A percentile compares a stretch with the other conserved stretches of the same genome.
phyloP scores from a whole-genome alignment of 2,888 invertebrate species.

The Teinopalpus imperialis region DNA sequence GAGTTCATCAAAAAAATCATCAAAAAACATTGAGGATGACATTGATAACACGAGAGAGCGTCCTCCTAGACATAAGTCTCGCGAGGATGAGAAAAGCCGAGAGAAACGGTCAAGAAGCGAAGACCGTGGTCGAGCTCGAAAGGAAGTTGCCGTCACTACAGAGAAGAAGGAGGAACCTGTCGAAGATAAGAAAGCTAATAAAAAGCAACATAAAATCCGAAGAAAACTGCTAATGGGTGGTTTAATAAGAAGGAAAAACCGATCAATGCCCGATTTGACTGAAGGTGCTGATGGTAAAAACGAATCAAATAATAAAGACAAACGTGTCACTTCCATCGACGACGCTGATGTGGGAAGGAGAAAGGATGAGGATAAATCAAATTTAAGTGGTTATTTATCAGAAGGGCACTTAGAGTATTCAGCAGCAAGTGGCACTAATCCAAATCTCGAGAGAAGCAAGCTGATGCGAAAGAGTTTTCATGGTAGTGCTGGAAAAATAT shows the following conservation, averaged over 20 bases:
- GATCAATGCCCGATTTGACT: conserved; percentile 95
- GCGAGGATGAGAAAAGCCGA: conserved; percentile 86
- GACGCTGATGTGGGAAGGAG: conserved; percentile 88
- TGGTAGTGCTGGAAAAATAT: conserved; percentile 90
- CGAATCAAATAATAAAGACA: conserved; percentile 61
- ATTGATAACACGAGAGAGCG: conserved; percentile 88
- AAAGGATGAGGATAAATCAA: conserved; percentile 81
- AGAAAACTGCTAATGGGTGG: conserved; percentile 95
- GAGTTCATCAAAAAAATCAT: conserved; percentile 84
- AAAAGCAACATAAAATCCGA: conserved; percentile 95
- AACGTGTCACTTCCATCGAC: conserved; percentile 83
- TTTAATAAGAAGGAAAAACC: conserved; percentile 91
- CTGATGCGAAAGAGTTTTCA: conserved; percentile 95
- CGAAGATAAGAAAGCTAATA: conserved; percentile 87
- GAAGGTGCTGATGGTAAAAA: conserved; percentile 86
- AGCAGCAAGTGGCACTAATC: conserved; percentile 85
- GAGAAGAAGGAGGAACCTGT: conserved; percentile 84
- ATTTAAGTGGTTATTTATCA: conserved; percentile 90
- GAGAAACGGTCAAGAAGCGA: conserved; percentile 92
- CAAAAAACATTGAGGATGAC: conserved; percentile 87
- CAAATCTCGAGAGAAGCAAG: conserved; percentile 92
- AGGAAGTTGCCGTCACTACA: conserved; percentile 87
- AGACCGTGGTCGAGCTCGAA: conserved; percentile 89
- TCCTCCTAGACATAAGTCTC: conserved; percentile 86
- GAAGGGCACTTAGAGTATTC: conserved; percentile 93